Conservation (phyloP, 2,797 vertebrate genomes). For the Fundulus diaphanus region DNA sequence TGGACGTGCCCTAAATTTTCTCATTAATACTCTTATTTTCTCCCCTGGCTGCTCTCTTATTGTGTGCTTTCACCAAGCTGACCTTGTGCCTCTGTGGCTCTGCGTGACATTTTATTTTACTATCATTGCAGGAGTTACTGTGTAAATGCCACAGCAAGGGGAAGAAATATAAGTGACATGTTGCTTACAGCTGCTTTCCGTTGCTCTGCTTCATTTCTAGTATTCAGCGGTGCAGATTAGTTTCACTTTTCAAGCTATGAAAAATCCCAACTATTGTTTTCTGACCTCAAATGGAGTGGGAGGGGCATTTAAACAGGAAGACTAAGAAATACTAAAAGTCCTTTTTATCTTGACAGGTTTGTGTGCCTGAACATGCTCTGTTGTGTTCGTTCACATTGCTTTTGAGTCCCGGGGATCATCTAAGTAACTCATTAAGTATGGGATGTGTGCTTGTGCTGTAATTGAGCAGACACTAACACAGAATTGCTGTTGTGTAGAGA, state of each 20-base stretch:
- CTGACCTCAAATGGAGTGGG: too few species aligned
- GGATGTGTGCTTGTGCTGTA: too few species aligned
- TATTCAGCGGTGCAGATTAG: constrained; percentile 4
- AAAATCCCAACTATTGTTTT: too few species aligned
- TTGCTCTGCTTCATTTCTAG: constrained; percentile 11
- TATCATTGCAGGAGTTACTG: constrained; percentile 16
- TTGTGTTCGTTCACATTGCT: too few species aligned
- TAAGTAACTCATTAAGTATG: too few species aligned
- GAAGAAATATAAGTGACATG: neutral
- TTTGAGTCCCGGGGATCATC: too few species aligned
- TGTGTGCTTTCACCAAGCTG: constrained; percentile 21
- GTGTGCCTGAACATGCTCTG: too few species aligned
- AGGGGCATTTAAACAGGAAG: too few species aligned
- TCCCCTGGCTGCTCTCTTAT: constrained; percentile 14
- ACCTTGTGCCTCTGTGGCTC: constrained; percentile 23
- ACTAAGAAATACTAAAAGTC: too few species aligned
- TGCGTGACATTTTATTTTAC: constrained; percentile 34
- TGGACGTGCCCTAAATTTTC: constrained; percentile 40
- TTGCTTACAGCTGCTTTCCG: constrained; percentile 24
- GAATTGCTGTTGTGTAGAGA: too few species aligned
- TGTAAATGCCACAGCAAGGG: constrained; percentile 31
- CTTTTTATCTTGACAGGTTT: too few species aligned
- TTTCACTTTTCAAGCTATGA: constrained; percentile 12
- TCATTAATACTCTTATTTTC: constrained; percentile 44
- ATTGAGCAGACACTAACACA: too few species aligned